Base-by-base conservation (phyloP, 92 coral and sea anemone genomes). In the Epizoanthus scotinus region DNA sequence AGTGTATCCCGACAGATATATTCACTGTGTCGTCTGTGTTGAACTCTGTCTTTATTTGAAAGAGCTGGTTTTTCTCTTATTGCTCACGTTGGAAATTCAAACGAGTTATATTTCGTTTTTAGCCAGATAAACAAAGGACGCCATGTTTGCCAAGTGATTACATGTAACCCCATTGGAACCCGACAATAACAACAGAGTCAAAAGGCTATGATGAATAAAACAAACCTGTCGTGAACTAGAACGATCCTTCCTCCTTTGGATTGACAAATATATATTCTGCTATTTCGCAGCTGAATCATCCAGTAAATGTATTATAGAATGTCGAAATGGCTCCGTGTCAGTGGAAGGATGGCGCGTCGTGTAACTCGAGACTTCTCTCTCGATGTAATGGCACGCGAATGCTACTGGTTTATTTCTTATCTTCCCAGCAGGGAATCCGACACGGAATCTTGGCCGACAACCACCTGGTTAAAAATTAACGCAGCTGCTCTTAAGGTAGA, bases 401-500 rank as follows among this genome's bases (percentile, higher is more conserved):
- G 15, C 28, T 73, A 18, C 52, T 47, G 77, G 62, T 59, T 71
- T 71, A 4, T 26, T 13, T 14, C n/a, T 13, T 64, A 40, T 64
- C 19, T 29, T 64, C 40, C 69, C 79, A 56, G 79, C 79, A 64
- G 63, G 65, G 79, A 26, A 27, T 73, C 52, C 29, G 65, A 28
- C 56, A 49, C 53, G 64, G 65, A 73, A 73, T 73, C 52, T 60
- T 18, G 34, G 36, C 53, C 22, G 52, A 38, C 40, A 27, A 19
- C 66, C 79, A 73, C 8, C 66, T 73, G 65, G 79, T 73, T 50
- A 56, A 56, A 55, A 56, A 56, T 73, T 73, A 73, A 73, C 65
- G 65, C 66, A 73, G 66, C 36, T 56, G 54, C 27, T 21, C 5
- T 9, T 47, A 47, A 47, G 14, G 14, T 13, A 47, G 52, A 8